phyloP scores from a whole-genome alignment of 1,140 invertebrate genomes.

The Homarus americanus region DNA sequence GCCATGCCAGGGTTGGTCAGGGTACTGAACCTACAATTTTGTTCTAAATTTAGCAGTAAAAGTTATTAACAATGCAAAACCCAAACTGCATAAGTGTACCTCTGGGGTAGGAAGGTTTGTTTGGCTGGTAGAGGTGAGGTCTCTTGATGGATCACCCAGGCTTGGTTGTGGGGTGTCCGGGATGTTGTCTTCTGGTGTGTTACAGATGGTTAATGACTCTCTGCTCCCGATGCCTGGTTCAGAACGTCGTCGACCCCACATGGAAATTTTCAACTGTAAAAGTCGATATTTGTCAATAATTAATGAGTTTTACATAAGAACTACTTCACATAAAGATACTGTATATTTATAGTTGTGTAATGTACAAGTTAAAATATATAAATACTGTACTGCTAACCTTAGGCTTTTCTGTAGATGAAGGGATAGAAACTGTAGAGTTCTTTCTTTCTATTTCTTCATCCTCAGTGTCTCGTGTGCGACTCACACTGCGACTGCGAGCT shows the following conservation, averaged over 20 bases:
- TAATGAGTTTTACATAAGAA: too few relatives aligned
- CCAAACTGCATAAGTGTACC: too few relatives aligned
- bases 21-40: too few relatives aligned
- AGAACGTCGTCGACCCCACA: slow-evolving; percentile 63
- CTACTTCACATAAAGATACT: too few relatives aligned
- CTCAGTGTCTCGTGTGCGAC: slow-evolving; percentile 68
- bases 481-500: slow-evolving; percentile 61
- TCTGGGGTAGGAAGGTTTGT: neutral
- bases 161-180: slow-evolving; percentile 10
- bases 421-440: slow-evolving; percentile 33
- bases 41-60: too few relatives aligned
- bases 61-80: too few relatives aligned
- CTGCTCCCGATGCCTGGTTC: slow-evolving; percentile 68
- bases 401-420: slow-evolving; percentile 55
- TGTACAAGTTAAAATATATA: neutral
- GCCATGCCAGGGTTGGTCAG: too few relatives aligned
- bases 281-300: too few relatives aligned
- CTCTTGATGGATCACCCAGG: slow-evolving; percentile 12
- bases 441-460: slow-evolving; percentile 62
- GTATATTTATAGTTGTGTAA: too few relatives aligned
- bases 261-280: slow-evolving; percentile 50
- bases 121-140: neutral
- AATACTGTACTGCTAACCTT: slow-evolving; percentile 25
- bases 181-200: neutral
- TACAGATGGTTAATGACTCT: slow-evolving; percentile 1